Evolutionary conservation across 2,888 invertebrate species (phyloP), one percentile per base, ranked within the genome.

Genomic region (Hedychridium roseum): DNA sequence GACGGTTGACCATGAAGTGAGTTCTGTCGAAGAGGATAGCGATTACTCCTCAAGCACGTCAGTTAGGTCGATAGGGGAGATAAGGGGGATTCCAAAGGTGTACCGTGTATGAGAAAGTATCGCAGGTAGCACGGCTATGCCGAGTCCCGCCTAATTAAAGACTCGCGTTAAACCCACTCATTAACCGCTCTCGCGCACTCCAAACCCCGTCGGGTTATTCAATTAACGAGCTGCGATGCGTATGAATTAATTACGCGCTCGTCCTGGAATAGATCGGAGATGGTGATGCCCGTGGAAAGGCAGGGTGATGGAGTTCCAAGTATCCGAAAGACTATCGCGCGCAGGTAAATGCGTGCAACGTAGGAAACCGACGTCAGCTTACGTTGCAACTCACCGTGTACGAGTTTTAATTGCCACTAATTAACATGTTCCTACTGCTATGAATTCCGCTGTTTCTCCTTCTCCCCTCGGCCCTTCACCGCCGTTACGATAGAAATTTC

Each of bases 211-310:
- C n/a, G 55, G 54, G 56, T 57, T 54, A 58, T 57, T 63, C 63
- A 52, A 60, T 63, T 66, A 66, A 57, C 60, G 54, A 62, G 64
- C 58, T 53, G 54, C 56, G 57, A 64, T 52, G 52, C 51, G 62
- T 61, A 60, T 59, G 59, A 67, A 70, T 70, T 65, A 68, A 66
- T 68, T 68, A 68, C 39, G 37, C 40, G 43, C 40, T 43, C 42
- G 54, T 46, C 43, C 35, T 35, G 27, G 27, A 27, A 27, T 27
- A 12, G 27, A 4, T n/a, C n/a, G n/a, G n/a, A n/a, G n/a, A n/a
- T n/a, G n/a, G n/a, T n/a, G n/a, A n/a, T n/a, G n/a, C n/a, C n/a
- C n/a, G n/a, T n/a, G n/a, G n/a, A n/a, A n/a, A n/a, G n/a, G n/a
- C n/a, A n/a, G n/a, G n/a, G n/a, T n/a, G n/a, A n/a, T n/a, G n/a